Conservation (phyloP, 2,797 vertebrate genomes). For the Acrossocheilus fasciatus region DNA sequence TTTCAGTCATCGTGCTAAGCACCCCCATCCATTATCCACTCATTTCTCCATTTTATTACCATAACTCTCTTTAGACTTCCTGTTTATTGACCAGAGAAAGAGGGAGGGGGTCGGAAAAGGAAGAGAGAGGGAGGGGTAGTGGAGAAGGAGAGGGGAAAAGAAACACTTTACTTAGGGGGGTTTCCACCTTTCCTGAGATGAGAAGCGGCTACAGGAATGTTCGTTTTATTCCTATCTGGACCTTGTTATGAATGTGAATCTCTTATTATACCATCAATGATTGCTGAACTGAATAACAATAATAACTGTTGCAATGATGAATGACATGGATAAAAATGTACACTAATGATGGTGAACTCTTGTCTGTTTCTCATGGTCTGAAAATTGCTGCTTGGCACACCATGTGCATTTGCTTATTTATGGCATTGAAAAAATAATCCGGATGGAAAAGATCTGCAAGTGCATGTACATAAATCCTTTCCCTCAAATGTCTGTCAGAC, state of each 20-base stretch:
- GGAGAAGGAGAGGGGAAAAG: constrained; percentile 16
- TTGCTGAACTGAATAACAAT: neutral
- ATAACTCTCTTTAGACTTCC: constrained; percentile 33
- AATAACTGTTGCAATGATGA: neutral
- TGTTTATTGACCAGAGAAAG: constrained; percentile 44
- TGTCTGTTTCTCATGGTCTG: neutral
- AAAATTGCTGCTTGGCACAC: neutral
- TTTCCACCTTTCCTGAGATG: constrained; percentile 41
- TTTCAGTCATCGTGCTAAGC: neutral
- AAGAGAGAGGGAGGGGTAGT: constrained; percentile 38
- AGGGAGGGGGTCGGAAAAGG: constrained; percentile 30
- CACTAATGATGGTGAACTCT: neutral
- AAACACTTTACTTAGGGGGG: constrained; percentile 31
- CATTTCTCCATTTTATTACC: constrained; percentile 18
- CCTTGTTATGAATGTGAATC: neutral
- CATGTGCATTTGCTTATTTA: constrained; percentile 9
- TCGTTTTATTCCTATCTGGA: neutral
- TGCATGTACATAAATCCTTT: neutral
- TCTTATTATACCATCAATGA: neutral
- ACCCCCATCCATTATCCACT: neutral
- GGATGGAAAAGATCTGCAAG: neutral
- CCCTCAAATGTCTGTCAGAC: neutral
- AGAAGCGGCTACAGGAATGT: constrained; percentile 26
- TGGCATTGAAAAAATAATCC: neutral
- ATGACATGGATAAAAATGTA: neutral